Conservation (phyloP, 2,888 invertebrate species). For the Rhamnusium bicolor region DNA sequence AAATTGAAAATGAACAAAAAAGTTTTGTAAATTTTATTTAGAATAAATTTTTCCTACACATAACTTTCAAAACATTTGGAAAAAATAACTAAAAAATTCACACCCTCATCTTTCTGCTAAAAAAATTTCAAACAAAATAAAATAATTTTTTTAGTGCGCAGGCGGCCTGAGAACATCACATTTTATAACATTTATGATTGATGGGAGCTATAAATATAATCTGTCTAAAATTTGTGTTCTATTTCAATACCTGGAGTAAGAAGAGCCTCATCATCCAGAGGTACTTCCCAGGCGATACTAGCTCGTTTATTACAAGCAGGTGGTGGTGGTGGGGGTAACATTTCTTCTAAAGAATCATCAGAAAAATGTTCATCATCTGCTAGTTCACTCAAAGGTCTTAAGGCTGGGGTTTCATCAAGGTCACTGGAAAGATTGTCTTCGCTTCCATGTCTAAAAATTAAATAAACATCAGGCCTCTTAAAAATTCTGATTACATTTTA, state of each 20-base stretch:
- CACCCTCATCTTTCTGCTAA: no score
- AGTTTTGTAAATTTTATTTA: no score
- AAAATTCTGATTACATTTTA: no score
- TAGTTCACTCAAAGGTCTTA: constrained; percentile 66
- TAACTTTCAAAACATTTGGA: no score
- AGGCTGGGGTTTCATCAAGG: constrained; percentile 61
- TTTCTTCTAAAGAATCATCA: constrained; percentile 88
- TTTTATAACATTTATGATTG: no score
- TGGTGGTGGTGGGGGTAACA: constrained; percentile 78
- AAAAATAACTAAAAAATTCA: no score
- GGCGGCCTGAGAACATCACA: no score
- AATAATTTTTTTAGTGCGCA: no score
- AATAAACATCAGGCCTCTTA: neutral
- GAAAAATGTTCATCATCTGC: constrained; percentile 82
- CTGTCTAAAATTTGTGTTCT: neutral
- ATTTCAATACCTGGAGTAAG: constrained; percentile 74
- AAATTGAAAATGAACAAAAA: no score
- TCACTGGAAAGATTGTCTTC: constrained; percentile 68
- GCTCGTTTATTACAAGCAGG: constrained; percentile 78
- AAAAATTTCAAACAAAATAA: no score
- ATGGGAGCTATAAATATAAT: constrained; percentile 74
- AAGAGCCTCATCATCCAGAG: constrained; percentile 81
- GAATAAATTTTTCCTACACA: no score
- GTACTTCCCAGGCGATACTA: constrained; percentile 91
- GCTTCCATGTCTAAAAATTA: constrained; percentile 59